These are phyloP conservation scores for Diabrotica virgifera DNA, from an alignment of 1,140 invertebrate species.

Conservation along the genomic window DNA sequence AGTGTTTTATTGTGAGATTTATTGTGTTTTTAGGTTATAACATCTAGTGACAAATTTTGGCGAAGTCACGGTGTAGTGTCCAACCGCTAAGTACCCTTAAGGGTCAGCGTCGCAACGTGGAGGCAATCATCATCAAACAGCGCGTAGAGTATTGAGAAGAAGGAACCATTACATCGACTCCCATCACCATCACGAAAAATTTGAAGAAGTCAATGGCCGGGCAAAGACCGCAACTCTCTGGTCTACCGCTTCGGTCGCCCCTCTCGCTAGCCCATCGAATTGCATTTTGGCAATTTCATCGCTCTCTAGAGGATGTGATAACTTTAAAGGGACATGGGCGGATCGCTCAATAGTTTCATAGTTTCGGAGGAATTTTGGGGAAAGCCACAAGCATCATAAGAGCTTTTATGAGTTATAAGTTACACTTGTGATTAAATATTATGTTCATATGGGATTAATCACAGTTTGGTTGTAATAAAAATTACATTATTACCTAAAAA, in stretches of 20 bases:
- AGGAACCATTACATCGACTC: not conserved
- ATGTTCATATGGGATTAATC: too few relatives aligned
- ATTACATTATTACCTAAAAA: too few relatives aligned
- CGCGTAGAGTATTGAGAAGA: not conserved
- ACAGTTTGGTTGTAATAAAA: too few relatives aligned
- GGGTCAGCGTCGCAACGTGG: not conserved
- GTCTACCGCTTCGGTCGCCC: not conserved
- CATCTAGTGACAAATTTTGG: not conserved
- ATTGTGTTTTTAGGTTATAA: too few relatives aligned
- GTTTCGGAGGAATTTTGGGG: too few relatives aligned
- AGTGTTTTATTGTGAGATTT: too few relatives aligned
- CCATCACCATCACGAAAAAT: conserved; percentile 2
- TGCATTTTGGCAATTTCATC: not conserved
- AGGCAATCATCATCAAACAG: not conserved
- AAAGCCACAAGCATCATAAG: too few relatives aligned
- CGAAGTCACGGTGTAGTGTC: not conserved
- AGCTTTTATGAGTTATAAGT: too few relatives aligned
- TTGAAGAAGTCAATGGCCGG: not conserved
- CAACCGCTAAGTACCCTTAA: not conserved
- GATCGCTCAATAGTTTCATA: too few relatives aligned
- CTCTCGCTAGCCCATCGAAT: not conserved
- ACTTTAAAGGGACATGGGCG: not conserved
- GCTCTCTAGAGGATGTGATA: not conserved
- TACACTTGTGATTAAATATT: too few relatives aligned
- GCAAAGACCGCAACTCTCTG: conserved; percentile 1